Percentiles rank a stretch among this genome's conserved stretches.
Evolutionary conservation across 2,797 vertebrate genomes (phyloP).

Genomic region (Hyperoplus lanceolatus): DNA sequence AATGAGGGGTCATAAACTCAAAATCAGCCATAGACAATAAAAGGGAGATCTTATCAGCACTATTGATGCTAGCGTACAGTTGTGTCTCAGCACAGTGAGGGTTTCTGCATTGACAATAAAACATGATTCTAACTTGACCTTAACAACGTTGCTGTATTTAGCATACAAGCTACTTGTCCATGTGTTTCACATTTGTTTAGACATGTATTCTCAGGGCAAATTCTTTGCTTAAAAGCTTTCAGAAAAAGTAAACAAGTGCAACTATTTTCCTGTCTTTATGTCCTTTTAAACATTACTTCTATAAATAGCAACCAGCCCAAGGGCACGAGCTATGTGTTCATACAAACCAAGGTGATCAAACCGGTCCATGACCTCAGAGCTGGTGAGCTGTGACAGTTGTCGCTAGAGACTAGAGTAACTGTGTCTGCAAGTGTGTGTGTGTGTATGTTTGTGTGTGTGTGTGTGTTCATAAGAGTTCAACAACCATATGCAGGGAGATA

Average conservation of each 20-base stretch:
- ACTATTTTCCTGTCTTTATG: slow-evolving; percentile 52
- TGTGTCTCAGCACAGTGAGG: slow-evolving; percentile 23
- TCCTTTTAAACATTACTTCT: slow-evolving; percentile 73
- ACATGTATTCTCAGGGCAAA: neutral
- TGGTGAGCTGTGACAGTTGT: slow-evolving; percentile 60
- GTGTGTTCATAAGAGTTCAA: slow-evolving; percentile 16
- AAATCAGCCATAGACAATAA: slow-evolving; percentile 73
- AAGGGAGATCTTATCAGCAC: slow-evolving; percentile 57
- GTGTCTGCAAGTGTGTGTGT: slow-evolving; percentile 28
- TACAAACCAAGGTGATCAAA: slow-evolving; percentile 74
- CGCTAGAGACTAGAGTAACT: slow-evolving; percentile 44
- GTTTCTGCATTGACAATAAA: slow-evolving; percentile 33
- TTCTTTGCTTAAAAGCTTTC: slow-evolving; percentile 31
- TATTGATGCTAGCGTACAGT: slow-evolving; percentile 26
- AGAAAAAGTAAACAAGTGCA: slow-evolving; percentile 20
- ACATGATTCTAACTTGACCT: slow-evolving; percentile 17
- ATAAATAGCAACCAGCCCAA: slow-evolving; percentile 79
- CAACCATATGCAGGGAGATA: slow-evolving; percentile 28
- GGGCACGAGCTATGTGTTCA: slow-evolving; percentile 69
- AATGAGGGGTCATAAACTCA: slow-evolving; percentile 63
- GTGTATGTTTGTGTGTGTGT: slow-evolving; percentile 21
- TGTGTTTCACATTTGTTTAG: neutral
- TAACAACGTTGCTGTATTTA: slow-evolving; percentile 31
- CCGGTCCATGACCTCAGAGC: slow-evolving; percentile 73
- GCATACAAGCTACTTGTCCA: slow-evolving; percentile 3